Evolutionary conservation across 2,888 invertebrate genomes (phyloP), one percentile per base, ranked within the genome.

Genomic region (Cremastinae sp.): DNA sequence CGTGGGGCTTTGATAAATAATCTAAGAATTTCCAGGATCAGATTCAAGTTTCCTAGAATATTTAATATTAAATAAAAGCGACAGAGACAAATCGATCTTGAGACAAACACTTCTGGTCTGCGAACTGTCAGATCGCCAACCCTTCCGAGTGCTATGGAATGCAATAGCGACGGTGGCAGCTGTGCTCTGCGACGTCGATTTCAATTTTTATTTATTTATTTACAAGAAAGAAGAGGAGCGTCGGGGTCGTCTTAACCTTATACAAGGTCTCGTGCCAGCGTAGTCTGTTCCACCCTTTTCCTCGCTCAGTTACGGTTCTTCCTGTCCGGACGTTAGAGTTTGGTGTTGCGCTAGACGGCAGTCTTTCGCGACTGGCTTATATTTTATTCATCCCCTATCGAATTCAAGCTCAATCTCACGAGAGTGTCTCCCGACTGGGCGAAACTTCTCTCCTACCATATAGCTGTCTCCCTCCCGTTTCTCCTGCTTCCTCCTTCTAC

Each of bases 301-400:
- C 59, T 51, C 22, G n/a, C 28, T 28, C 28, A 28, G 28, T 14
- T 47, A n/a, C 49, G 20, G 28, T 61, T 59, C 43, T 35, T 35
- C 37, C 39, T 37, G 76, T 59, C 75, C 70, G 74, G 72, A 72
- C 80, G 79, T 71, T 78, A 81, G n/a, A n/a, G 75, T 82, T 83
- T 80, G 83, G 28, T 82, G 79, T 78, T 78, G 80, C 81, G 68
- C 53, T 55, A 53, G 41, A 53, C 62, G 41, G 22, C 45, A 73
- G 74, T 51, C 69, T 77, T 68, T 51, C 59, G 43, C 28, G 61
- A 71, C 78, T 74, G 78, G 74, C 77, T 88, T 86, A 89, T 89
- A 89, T 89, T 89, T 89, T 89, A 89, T 89, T 89, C 88, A 89
- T 89, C 85, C 85, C 86, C 86, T 87, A 88, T 89, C 88, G 88